phyloP scores from a whole-genome alignment of 2,888 invertebrate genomes.

The Seladonia tumulorum region DNA sequence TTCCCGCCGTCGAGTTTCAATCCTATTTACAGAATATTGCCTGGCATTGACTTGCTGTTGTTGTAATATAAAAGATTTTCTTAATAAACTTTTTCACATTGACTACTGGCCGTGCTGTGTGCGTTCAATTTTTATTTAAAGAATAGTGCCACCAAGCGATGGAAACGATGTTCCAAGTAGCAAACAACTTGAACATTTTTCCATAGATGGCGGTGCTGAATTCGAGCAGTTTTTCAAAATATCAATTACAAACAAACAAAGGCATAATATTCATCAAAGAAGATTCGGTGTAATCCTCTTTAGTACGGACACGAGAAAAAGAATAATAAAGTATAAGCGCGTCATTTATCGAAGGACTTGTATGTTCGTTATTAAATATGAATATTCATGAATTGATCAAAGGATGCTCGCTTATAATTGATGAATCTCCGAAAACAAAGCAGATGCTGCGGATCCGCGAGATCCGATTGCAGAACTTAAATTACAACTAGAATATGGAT shows the following conservation, averaged over 20 bases:
- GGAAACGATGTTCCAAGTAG: background rate
- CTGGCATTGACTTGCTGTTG: constrained; percentile 14
- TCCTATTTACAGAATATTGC: background rate
- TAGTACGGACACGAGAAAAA: background rate
- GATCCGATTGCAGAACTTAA: constrained; percentile 47
- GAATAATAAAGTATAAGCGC: background rate
- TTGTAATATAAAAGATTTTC: constrained; percentile 58
- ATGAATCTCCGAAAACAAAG: constrained; percentile 16
- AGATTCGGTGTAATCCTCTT: background rate
- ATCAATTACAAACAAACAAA: too few species aligned
- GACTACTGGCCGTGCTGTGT: constrained; percentile 14
- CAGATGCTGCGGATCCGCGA: background rate
- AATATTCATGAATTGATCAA: background rate
- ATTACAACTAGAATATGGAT: constrained; percentile 65
- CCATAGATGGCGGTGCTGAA: background rate
- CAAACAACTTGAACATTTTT: background rate
- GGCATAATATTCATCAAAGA: background rate
- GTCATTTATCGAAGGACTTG: background rate
- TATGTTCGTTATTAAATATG: background rate
- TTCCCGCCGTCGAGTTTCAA: background rate
- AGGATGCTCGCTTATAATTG: background rate
- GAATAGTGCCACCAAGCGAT: background rate
- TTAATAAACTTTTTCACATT: constrained; percentile 66
- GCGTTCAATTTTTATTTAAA: background rate
- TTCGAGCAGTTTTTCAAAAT: too few species aligned